phyloP scores from a whole-genome alignment of 2,888 invertebrate species.

The Pterostichus niger region DNA sequence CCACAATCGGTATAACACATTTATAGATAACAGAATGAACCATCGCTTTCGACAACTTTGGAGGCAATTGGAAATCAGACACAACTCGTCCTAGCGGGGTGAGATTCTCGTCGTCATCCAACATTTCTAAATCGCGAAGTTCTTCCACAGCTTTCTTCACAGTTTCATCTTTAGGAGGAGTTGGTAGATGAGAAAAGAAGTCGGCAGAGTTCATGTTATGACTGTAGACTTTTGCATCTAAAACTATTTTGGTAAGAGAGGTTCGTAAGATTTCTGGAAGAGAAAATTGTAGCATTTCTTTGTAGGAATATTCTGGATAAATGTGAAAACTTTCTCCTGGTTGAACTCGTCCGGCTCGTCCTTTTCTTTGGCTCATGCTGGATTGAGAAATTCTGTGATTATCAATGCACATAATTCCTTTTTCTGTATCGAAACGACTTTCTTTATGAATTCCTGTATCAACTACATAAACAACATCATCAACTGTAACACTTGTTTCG shows the following conservation, averaged over 20 bases:
- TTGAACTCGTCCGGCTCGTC: slow-evolving; percentile 84
- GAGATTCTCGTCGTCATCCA: slow-evolving; percentile 81
- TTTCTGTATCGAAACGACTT: slow-evolving; percentile 78
- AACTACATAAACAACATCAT: slow-evolving; percentile 85
- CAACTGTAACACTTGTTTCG: slow-evolving; percentile 87
- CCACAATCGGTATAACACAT: slow-evolving; percentile 78
- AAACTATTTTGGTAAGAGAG: slow-evolving; percentile 78
- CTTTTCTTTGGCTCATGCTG: slow-evolving; percentile 82
- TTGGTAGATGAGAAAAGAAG: slow-evolving; percentile 82
- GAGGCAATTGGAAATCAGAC: slow-evolving; percentile 80
- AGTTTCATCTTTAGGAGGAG: slow-evolving; percentile 80
- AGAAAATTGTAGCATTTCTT: slow-evolving; percentile 78
- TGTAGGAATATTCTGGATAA: slow-evolving; percentile 79
- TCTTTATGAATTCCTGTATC: slow-evolving; percentile 83
- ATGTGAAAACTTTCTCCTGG: slow-evolving; percentile 82
- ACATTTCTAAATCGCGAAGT: slow-evolving; percentile 80
- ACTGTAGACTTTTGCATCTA: slow-evolving; percentile 82
- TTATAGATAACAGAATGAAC: slow-evolving; percentile 81
- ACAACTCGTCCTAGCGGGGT: slow-evolving; percentile 82
- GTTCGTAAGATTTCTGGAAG: slow-evolving; percentile 83
- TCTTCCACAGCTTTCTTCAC: slow-evolving; percentile 81
- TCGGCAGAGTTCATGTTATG: slow-evolving; percentile 79
- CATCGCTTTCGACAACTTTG: slow-evolving; percentile 81
- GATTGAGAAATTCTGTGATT: slow-evolving; percentile 83
- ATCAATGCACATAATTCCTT: slow-evolving; percentile 78